A percentile compares a stretch with the other conserved stretches of the same genome.
phyloP scores from a whole-genome alignment of 2,113 vertebrate genomes.

The Peromyscus leucopus region DNA sequence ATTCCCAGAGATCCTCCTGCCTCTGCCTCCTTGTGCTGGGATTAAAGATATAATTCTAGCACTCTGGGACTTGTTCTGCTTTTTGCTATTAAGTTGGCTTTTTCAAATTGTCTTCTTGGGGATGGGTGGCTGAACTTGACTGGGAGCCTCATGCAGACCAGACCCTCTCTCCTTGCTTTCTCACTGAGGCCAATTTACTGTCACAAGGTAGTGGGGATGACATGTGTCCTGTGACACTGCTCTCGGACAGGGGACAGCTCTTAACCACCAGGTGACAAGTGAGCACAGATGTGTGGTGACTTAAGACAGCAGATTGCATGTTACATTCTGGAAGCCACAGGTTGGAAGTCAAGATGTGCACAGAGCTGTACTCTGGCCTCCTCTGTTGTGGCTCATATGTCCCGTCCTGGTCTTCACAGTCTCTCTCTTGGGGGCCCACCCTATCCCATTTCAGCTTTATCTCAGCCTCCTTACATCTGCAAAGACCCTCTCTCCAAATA shows the following conservation, averaged over 20 bases:
- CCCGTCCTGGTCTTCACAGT: neutral
- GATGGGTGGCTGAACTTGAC: too few species aligned
- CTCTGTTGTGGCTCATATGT: neutral
- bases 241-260: too few species aligned
- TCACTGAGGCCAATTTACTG: neutral
- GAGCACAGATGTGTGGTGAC: neutral
- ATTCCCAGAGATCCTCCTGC: neutral
- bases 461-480: neutral
- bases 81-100: neutral
- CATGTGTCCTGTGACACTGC: fast-evolving
- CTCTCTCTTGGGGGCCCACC: neutral
- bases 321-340: neutral
- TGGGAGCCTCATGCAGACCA: neutral
- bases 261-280: neutral
- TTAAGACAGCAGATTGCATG: neutral
- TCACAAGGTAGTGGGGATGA: fast-evolving
- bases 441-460: too few species aligned
- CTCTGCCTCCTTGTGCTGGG: neutral
- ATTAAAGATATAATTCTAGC: neutral
- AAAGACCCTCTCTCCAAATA: neutral
- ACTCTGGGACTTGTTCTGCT: neutral
- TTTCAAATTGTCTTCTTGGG: neutral
- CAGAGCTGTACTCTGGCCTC: neutral
- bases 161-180: neutral
- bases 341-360: neutral